phyloP scores from a whole-genome alignment of 2,797 vertebrate genomes.

The Cyclura pinguis region DNA sequence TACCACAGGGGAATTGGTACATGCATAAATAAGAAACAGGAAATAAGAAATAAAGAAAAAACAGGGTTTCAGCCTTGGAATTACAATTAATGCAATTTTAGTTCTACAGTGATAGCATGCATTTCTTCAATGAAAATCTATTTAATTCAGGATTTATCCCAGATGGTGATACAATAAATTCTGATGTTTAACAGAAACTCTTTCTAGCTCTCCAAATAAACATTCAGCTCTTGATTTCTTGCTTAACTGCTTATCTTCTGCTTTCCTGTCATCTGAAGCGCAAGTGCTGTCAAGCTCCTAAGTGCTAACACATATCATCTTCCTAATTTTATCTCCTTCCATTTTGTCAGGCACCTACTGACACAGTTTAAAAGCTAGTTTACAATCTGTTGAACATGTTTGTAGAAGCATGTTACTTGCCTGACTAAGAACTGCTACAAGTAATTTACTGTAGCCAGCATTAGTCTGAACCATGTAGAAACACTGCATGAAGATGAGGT shows the following conservation, averaged over 20 bases:
- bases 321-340: not conserved
- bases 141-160: too few relatives aligned
- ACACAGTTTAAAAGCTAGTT: not conserved
- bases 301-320: not conserved
- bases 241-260: not conserved
- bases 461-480: not conserved
- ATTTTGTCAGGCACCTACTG: not conserved
- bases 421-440: not conserved
- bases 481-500: not conserved
- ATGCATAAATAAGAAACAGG: too few relatives aligned
- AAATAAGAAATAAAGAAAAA: too few relatives aligned
- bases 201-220: too few relatives aligned
- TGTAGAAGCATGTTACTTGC: not conserved
- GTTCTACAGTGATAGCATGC: too few relatives aligned
- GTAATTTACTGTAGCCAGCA: not conserved
- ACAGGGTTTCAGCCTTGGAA: too few relatives aligned
- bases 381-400: not conserved
- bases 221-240: not conserved
- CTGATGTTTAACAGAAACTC: not conserved
- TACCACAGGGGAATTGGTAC: too few relatives aligned
- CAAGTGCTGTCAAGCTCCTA: not conserved
- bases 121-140: too few relatives aligned
- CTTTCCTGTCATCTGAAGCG: not conserved
- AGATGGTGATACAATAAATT: not conserved
- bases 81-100: too few relatives aligned